phyloP scores from a whole-genome alignment of 2,888 invertebrate genomes.

The Trypoxylon attenuatum region DNA sequence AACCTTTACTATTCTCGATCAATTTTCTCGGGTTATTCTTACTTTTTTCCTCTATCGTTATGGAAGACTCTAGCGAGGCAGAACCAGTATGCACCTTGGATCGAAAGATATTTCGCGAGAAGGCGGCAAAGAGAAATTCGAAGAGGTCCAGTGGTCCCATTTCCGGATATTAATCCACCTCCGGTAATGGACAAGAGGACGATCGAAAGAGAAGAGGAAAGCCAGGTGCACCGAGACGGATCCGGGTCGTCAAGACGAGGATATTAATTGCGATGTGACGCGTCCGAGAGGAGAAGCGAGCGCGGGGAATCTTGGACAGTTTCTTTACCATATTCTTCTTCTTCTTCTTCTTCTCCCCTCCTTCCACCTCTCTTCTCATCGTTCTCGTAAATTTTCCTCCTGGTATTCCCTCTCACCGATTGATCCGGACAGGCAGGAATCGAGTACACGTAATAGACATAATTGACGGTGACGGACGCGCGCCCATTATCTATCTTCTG shows the following conservation, averaged over 20 bases:
- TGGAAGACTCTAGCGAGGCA: too few relatives aligned
- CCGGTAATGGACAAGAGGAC: slow-evolving; percentile 31
- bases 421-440: slow-evolving; percentile 51
- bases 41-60: too few relatives aligned
- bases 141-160: slow-evolving; percentile 36
- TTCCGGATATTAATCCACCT: slow-evolving; percentile 57
- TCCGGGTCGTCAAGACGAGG: slow-evolving; percentile 61
- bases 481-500: too few relatives aligned
- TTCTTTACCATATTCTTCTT: slow-evolving; percentile 55
- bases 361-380: too few relatives aligned
- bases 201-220: slow-evolving; percentile 48
- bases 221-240: slow-evolving; percentile 61
- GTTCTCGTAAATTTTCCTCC: too few relatives aligned
- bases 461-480: slow-evolving; percentile 45
- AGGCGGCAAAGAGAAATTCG: too few relatives aligned
- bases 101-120: too few relatives aligned
- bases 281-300: slow-evolving; percentile 52
- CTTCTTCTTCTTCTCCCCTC: slow-evolving; percentile 17
- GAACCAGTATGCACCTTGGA: too few relatives aligned
- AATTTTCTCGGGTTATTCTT: too few relatives aligned
- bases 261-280: slow-evolving; percentile 65
- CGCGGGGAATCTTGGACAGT: too few relatives aligned
- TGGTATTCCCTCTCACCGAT: slow-evolving; percentile 42
- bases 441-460: slow-evolving; percentile 46
- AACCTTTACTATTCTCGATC: too few relatives aligned